These are phyloP conservation scores for Diachrysia chrysitis DNA, from an alignment of 2,888 invertebrate genomes.

Conservation along the genomic window DNA sequence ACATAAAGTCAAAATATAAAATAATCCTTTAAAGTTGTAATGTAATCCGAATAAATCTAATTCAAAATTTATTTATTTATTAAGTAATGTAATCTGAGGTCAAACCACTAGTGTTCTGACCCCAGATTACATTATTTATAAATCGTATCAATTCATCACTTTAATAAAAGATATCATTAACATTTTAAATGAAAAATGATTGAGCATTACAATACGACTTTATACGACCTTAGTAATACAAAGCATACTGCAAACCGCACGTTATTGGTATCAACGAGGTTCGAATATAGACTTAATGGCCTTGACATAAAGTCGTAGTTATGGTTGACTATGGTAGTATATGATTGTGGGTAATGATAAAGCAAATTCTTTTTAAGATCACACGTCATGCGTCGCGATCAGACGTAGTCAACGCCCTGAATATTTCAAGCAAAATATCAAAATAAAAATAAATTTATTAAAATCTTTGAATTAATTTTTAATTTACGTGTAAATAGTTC, in stretches of 20 bases:
- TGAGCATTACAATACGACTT: no score
- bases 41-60: no score
- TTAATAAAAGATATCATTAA: not conserved
- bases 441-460: no score
- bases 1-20: no score
- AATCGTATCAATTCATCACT: not conserved
- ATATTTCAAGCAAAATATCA: not conserved
- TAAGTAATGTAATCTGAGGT: not conserved
- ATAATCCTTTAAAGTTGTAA: no score
- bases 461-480: not conserved
- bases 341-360: conserved; percentile 39
- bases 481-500: no score
- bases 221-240: not conserved
- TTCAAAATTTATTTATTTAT: no score
- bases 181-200: not conserved
- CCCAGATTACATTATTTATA: not conserved
- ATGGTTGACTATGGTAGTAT: not conserved
- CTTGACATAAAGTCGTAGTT: not conserved
- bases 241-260: not conserved
- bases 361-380: conserved; percentile 42
- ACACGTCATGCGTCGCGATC: conserved; percentile 27
- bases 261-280: not conserved
- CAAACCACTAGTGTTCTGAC: not conserved
- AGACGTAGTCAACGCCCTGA: conserved; percentile 45
- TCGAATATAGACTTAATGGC: not conserved